phyloP scores from a whole-genome alignment of 2,113 vertebrate species.

The Triplophysa tibetana region DNA sequence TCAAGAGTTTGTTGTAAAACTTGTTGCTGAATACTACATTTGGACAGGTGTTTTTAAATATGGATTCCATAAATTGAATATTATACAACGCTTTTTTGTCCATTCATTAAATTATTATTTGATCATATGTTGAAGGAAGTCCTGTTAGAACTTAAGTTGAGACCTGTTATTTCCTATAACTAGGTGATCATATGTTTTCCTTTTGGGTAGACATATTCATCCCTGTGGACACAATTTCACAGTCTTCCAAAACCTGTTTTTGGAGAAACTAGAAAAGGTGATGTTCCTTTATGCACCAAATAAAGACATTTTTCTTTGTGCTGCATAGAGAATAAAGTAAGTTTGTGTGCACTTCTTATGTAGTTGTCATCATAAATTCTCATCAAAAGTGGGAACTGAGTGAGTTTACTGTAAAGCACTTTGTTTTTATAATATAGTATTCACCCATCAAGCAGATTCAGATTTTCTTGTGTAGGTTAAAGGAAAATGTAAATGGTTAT shows the following conservation, averaged over 20 bases:
- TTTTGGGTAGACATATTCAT: background rate
- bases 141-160: background rate
- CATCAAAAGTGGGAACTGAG: background rate
- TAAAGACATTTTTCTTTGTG: background rate
- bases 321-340: background rate
- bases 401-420: background rate
- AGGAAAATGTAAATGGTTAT: background rate
- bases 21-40: background rate
- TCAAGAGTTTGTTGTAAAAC: too few species aligned
- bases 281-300: background rate
- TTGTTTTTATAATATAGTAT: background rate
- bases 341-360: background rate
- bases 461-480: background rate
- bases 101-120: too few species aligned
- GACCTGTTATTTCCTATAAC: background rate
- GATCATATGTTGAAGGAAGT: background rate
- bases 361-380: background rate
- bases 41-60: background rate
- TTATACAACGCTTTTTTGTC: background rate
- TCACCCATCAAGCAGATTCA: constrained; percentile 8
- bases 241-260: background rate
- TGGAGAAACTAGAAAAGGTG: background rate
- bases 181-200: background rate
- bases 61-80: constrained; percentile 1
- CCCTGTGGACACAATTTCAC: background rate